Conservation (phyloP, 1,140 invertebrate genomes). For the Thaumatotibia leucotreta region DNA sequence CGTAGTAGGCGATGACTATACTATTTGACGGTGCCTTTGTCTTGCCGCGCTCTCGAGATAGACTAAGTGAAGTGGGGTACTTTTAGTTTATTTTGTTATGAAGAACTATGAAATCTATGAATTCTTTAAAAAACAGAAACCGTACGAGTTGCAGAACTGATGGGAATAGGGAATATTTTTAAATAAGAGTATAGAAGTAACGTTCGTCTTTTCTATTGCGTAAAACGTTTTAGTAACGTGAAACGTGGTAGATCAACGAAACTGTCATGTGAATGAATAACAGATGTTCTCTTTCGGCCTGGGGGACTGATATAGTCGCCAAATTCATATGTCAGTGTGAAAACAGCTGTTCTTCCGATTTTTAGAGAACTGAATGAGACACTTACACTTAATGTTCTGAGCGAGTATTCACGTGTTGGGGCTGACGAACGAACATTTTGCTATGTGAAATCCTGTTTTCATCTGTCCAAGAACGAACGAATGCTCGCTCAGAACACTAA, state of each 20-base stretch:
- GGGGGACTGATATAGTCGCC: no score
- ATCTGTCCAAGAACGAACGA: no score
- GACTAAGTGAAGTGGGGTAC: not conserved
- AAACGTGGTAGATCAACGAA: not conserved
- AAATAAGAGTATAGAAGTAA: not conserved
- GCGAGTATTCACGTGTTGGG: no score
- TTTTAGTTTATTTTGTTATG: not conserved
- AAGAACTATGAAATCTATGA: no score
- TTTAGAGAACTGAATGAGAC: no score
- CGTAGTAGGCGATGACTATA: not conserved
- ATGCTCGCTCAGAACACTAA: no score
- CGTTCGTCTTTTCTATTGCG: not conserved
- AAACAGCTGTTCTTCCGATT: no score
- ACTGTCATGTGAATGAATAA: not conserved
- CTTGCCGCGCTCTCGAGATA: not conserved
- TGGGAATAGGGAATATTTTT: not conserved
- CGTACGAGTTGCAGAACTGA: not conserved
- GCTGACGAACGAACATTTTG: no score
- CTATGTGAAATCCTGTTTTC: no score
- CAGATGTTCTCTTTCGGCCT: not conserved
- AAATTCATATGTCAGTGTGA: no score
- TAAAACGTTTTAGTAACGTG: not conserved
- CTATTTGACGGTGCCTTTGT: not conserved
- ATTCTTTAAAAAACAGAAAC: not conserved
- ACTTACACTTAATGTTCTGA: no score